Evolutionary conservation across 2,113 vertebrate species (phyloP).

Genomic region (Tapirus terrestris): DNA sequence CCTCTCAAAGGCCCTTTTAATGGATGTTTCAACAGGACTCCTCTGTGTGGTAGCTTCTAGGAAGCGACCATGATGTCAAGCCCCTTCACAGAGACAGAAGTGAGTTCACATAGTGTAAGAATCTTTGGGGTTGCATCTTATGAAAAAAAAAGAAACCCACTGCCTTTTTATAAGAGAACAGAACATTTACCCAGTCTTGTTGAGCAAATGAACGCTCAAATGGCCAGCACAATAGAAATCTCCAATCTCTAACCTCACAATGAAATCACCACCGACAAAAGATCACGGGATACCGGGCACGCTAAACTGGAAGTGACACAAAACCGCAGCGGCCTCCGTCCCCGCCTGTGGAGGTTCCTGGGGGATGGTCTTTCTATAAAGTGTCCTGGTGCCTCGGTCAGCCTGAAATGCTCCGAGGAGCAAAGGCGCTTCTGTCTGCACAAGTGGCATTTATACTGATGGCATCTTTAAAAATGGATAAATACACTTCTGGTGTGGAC

Average conservation of each 20-base stretch:
- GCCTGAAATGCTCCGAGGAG: background rate
- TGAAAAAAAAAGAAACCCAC: background rate
- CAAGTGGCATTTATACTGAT: rapidly evolving
- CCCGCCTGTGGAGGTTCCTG: background rate
- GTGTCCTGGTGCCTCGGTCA: background rate
- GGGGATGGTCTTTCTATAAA: background rate
- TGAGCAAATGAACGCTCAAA: background rate
- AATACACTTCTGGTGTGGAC: rapidly evolving
- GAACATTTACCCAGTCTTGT: constrained; percentile 14
- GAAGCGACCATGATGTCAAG: background rate
- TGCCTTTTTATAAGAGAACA: background rate
- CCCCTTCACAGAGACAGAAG: background rate
- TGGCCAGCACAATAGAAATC: background rate
- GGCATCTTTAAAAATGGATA: background rate
- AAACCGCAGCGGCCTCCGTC: background rate
- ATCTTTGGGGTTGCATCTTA: constrained; percentile 52
- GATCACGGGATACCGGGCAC: rapidly evolving
- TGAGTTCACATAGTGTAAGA: background rate
- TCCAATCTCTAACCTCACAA: background rate
- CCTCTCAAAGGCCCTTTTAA: constrained; percentile 53
- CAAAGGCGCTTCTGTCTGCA: rapidly evolving
- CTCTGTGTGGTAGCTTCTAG: background rate
- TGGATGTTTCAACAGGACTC: background rate
- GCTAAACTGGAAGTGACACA: background rate
- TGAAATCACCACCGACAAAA: background rate